Conservation (phyloP, 2,113 vertebrate species). For the Pomatostomus ruficeps region DNA sequence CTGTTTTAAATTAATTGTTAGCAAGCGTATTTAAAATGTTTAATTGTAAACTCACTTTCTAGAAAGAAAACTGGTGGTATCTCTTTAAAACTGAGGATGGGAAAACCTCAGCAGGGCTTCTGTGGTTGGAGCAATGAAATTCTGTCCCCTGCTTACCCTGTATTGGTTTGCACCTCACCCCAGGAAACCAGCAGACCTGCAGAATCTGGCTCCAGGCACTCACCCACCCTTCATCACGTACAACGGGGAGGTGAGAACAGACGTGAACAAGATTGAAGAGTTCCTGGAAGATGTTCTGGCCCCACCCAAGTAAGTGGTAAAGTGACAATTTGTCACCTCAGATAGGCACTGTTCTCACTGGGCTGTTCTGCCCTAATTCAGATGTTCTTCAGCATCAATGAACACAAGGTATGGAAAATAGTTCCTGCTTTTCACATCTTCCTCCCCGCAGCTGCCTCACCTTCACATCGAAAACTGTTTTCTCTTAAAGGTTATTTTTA, state of each 20-base stretch:
- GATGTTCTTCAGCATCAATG: not conserved
- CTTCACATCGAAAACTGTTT: not conserved
- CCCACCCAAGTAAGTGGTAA: constrained; percentile 89
- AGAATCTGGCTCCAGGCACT: constrained; percentile 96
- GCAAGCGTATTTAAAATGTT: not conserved
- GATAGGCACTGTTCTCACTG: not conserved
- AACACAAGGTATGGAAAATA: not conserved
- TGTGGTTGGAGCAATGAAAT: not conserved
- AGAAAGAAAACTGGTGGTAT: not conserved
- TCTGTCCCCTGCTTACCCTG: not conserved
- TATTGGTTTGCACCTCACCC: not conserved
- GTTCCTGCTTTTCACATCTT: not conserved
- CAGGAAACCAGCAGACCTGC: constrained; percentile 97
- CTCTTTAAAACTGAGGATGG: not conserved
- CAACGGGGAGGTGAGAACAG: constrained; percentile 95
- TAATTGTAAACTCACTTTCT: not conserved
- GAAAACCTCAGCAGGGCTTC: not conserved
- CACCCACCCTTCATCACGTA: constrained; percentile 97
- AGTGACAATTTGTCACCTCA: not conserved
- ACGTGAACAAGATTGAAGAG: constrained; percentile 99
- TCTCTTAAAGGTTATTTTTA: not conserved
- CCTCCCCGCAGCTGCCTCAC: not conserved
- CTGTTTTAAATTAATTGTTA: not conserved
- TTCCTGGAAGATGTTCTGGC: constrained; percentile 94
- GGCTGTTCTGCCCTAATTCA: not conserved